These are phyloP conservation scores for Orthosia cruda DNA, from an alignment of 2,888 invertebrate species.

Conservation along the genomic window DNA sequence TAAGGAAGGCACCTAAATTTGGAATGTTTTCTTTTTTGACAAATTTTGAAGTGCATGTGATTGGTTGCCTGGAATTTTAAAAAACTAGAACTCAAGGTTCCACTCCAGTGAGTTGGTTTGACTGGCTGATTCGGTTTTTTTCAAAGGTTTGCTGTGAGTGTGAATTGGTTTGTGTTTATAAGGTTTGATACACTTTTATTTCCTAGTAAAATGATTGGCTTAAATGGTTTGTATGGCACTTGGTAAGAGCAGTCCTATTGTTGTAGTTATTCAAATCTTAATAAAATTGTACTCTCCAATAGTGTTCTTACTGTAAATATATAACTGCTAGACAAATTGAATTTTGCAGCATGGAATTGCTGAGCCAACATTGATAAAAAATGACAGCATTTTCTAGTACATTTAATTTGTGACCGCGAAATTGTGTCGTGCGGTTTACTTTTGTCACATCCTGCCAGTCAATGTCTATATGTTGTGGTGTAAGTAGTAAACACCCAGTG, in stretches of 20 bases:
- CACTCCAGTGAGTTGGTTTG: not conserved
- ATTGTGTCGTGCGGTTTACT: not conserved
- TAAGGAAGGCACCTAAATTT: no score
- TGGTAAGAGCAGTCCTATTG: not conserved
- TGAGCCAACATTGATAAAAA: no score
- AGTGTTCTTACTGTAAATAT: conserved; percentile 11
- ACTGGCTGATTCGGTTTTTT: no score
- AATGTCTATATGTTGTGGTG: not conserved
- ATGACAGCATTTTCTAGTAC: not conserved
- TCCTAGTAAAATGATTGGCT: not conserved
- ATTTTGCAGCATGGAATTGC: not conserved
- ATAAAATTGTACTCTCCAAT: no score
- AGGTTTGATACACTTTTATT: not conserved
- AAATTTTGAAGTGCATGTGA: no score
- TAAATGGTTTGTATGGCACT: conserved; percentile 12
- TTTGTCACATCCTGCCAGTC: not conserved
- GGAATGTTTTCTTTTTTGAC: no score
- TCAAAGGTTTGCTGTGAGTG: conserved; percentile 2
- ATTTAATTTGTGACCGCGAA: not conserved
- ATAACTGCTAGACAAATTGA: not conserved
- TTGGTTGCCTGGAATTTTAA: no score
- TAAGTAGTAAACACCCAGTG: no score
- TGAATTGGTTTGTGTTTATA: conserved; percentile 6
- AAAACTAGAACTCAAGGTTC: not conserved
- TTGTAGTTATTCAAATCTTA: conserved; percentile 4